phyloP scores from a whole-genome alignment of 2,113 vertebrate species.

The Malaclemys terrapin region DNA sequence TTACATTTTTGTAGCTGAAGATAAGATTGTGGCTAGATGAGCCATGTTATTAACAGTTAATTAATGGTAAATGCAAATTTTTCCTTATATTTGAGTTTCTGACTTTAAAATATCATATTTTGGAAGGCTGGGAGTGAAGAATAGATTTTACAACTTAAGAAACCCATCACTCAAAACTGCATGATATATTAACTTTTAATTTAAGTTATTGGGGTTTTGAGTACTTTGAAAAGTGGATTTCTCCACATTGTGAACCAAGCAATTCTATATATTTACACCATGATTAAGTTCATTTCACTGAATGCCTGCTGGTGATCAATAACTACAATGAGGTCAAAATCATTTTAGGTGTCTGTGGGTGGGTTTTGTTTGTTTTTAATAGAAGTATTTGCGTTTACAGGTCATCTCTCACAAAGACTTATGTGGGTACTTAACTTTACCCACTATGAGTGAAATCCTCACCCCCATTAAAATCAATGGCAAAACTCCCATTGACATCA shows the following conservation, averaged over 20 bases:
- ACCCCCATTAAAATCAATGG: neutral
- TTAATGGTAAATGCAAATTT: constrained; percentile 62
- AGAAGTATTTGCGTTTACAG: neutral
- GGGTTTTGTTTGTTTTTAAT: neutral
- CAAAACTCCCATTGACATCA: neutral
- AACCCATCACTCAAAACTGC: constrained; percentile 20
- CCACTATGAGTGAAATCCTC: rapidly evolving
- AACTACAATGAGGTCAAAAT: neutral
- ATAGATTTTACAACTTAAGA: constrained; percentile 18
- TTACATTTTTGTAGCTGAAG: constrained; percentile 67
- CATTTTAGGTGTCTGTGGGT: neutral
- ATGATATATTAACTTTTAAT: constrained; percentile 9
- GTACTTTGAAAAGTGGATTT: neutral
- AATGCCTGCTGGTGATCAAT: neutral
- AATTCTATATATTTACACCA: neutral
- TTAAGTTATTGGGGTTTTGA: neutral
- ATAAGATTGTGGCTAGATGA: constrained; percentile 66
- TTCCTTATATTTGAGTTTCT: constrained; percentile 45
- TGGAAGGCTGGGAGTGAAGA: neutral
- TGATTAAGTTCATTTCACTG: neutral
- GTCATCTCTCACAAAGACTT: neutral
- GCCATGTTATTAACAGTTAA: constrained; percentile 67
- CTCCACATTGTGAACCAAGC: neutral
- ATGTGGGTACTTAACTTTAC: neutral
- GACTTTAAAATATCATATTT: constrained; percentile 19